These are phyloP conservation scores for Microhierax caerulescens DNA, from an alignment of 2,797 vertebrate genomes.

Conservation along the genomic window DNA sequence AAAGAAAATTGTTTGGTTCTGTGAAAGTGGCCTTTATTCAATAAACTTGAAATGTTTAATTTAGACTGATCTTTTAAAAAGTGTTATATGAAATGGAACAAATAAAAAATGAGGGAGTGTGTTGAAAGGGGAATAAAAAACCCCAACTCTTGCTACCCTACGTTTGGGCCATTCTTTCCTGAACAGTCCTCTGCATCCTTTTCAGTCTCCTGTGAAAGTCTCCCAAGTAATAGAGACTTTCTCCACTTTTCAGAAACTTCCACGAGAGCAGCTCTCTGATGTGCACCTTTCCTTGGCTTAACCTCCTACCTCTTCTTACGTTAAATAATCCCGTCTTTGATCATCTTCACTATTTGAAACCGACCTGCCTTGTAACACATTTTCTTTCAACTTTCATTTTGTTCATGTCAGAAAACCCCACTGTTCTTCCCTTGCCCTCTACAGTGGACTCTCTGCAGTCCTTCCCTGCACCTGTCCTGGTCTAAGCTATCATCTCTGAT, in stretches of 20 bases:
- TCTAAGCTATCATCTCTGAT: not conserved
- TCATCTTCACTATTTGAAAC: not conserved
- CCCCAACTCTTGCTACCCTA: not conserved
- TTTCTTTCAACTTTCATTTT: not conserved
- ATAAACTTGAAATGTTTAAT: not conserved
- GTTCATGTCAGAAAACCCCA: accelerated
- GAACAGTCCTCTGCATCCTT: not conserved
- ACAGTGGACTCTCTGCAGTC: not conserved
- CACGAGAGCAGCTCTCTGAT: not conserved
- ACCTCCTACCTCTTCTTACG: not conserved
- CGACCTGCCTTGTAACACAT: not conserved
- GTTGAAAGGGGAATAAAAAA: not conserved
- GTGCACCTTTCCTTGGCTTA: not conserved
- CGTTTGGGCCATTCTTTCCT: not conserved
- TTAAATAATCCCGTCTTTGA: not conserved
- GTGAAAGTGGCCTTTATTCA: not conserved
- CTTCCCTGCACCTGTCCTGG: not conserved
- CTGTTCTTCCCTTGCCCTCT: not conserved
- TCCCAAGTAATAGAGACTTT: not conserved
- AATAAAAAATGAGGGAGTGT: not conserved
- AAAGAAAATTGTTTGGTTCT: not conserved
- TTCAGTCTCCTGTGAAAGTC: not conserved
- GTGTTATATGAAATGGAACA: not conserved
- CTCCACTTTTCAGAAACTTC: not conserved
- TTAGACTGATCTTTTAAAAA: not conserved